Evolutionary conservation across 2,113 vertebrate species (phyloP).

Genomic region (Tursiops truncatus): DNA sequence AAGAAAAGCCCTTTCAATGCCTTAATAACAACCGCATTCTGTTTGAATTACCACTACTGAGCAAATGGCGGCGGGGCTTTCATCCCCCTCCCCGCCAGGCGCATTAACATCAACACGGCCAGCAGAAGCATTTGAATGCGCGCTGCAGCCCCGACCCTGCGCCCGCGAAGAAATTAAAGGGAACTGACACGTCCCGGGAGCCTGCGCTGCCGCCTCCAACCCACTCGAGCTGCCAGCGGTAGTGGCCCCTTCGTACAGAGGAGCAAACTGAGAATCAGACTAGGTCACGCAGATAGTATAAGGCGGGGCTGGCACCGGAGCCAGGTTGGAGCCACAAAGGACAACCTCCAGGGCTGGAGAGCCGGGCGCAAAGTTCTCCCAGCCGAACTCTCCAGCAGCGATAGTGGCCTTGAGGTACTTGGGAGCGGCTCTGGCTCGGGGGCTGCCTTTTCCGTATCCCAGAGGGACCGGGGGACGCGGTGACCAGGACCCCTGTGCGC

Average conservation of each 20-base stretch:
- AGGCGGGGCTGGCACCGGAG: background rate
- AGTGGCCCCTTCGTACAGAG: background rate
- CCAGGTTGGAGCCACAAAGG: background rate
- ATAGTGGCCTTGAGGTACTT: background rate
- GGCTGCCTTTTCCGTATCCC: background rate
- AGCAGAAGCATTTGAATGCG: slow-evolving; percentile 85
- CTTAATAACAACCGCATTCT: slow-evolving; percentile 86
- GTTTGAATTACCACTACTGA: slow-evolving; percentile 89
- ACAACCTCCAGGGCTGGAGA: background rate
- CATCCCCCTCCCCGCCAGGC: slow-evolving; percentile 79
- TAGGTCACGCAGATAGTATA: rapidly evolving
- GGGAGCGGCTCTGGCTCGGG: background rate
- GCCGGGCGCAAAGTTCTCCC: background rate
- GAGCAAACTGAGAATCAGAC: background rate
- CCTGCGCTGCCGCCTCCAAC: background rate
- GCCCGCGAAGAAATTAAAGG: background rate
- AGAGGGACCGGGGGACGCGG: rapidly evolving
- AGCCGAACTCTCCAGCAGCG: background rate
- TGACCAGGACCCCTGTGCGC: background rate
- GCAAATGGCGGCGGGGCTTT: slow-evolving; percentile 87
- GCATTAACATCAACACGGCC: slow-evolving; percentile 86
- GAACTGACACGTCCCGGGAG: background rate
- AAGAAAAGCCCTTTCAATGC: slow-evolving; percentile 86
- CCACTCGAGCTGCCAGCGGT: background rate
- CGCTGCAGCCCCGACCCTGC: slow-evolving; percentile 57